Conservation (phyloP, 2,888 invertebrate genomes). For the Empis stercorea region DNA sequence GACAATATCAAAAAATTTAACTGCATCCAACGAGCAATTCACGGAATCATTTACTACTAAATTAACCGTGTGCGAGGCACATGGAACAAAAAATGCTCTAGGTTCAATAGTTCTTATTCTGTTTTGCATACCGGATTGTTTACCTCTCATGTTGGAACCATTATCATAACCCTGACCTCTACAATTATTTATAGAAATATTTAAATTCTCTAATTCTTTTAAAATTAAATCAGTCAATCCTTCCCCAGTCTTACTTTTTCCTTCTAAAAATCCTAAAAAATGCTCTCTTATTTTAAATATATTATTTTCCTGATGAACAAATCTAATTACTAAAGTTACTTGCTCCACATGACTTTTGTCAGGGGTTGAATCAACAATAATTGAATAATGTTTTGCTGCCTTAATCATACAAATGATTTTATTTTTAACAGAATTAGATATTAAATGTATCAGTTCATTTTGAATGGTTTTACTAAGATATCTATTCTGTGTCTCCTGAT, state of each 20-base stretch:
- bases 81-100: constrained; percentile 8
- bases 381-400: constrained; percentile 1
- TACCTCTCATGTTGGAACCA: constrained; percentile 5
- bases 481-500: constrained; percentile 6
- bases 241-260: not conserved
- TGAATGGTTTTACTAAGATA: constrained; percentile 6
- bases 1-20: constrained; percentile 6
- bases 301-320: constrained; percentile 1
- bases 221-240: constrained; percentile 4
- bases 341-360: constrained; percentile 1
- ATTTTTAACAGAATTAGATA: constrained; percentile 4
- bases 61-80: constrained; percentile 5
- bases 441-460: constrained; percentile 3
- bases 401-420: constrained; percentile 8
- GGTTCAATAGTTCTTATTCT: constrained; percentile 4
- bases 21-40: constrained; percentile 5
- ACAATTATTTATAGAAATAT: constrained; percentile 6
- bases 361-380: not conserved
- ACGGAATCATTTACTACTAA: constrained; percentile 7
- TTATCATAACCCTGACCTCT: constrained; percentile 6
- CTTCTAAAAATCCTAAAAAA: constrained; percentile 3
- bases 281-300: constrained; percentile 2
- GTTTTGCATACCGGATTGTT: constrained; percentile 7
- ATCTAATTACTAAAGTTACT: not conserved
- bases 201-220: constrained; percentile 2